Evolutionary conservation across 2,797 vertebrate genomes (phyloP).

Genomic region (Numenius phaeopus): DNA sequence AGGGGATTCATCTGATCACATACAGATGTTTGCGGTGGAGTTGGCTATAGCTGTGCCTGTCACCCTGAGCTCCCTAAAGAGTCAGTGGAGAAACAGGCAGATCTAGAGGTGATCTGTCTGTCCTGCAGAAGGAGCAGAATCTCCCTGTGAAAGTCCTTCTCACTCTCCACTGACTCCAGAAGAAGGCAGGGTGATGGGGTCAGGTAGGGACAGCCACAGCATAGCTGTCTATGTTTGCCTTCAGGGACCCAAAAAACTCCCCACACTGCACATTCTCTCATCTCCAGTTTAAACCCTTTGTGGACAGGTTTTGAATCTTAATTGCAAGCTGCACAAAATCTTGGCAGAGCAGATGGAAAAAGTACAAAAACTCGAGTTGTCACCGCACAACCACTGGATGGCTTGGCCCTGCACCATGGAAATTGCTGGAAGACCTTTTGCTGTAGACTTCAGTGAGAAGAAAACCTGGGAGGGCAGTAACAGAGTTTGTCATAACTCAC

Average conservation of each 20-base stretch:
- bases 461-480: no score
- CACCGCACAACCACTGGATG: accelerated
- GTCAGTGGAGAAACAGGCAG: background rate
- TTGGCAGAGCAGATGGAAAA: background rate
- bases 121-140: background rate
- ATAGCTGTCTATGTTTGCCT: accelerated
- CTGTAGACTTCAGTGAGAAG: background rate
- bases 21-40: background rate
- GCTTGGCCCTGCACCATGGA: background rate
- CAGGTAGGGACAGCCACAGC: background rate
- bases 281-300: accelerated
- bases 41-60: background rate
- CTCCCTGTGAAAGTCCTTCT: background rate
- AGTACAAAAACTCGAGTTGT: background rate
- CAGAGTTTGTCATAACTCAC: background rate
- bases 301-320: background rate
- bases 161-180: background rate
- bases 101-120: background rate
- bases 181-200: background rate
- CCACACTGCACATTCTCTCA: background rate
- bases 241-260: background rate
- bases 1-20: background rate
- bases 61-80: background rate
- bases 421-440: background rate
- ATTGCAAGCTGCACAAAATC: background rate